Base-by-base conservation (phyloP, 2,113 vertebrate genomes). In the Falcunculus frontatus region DNA sequence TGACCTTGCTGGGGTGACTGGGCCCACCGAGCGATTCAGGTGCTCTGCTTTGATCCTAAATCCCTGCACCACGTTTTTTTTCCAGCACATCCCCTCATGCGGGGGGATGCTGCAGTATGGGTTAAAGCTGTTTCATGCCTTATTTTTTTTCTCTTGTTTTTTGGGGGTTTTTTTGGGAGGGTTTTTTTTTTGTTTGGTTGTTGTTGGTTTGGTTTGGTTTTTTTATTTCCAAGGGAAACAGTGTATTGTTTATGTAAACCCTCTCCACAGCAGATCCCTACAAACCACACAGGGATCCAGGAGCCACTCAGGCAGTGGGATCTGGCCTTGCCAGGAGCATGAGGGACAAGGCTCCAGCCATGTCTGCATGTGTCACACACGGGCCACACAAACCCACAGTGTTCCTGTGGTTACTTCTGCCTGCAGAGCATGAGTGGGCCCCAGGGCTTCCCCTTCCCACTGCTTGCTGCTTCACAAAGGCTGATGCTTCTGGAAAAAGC, bases 401-500 rank as follows among this genome's bases (percentile, higher is more conserved):
- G 65, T 90, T 84, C 83, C 62, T 90, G 69, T 60, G 78, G 89
- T 77, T 82, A 27, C 64, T 52, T 41, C 62, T 67, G 27, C 27
- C 64, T 85, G 85, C 62, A 89, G 39, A 79, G 63, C 50, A 1
- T 6, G 19, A 84, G 86, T 26, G 39, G 76, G 68, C 87, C 76
- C 42, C 76, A 53, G 92, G 83, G 76, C 55, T 96, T 95, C 69
- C 88, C 85, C 41, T 92, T 92, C 88, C 83, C 92, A 87, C 80
- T 7, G 5, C 55, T 75, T 32, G 33, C 50, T 35, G 5, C 20
- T 93, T 93, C 57, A 78, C 79, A 94, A 78, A 93, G 95, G 79
- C 65, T 63, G 57, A 77, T 68, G 91, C 81, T 93, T 95, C 70
- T 94, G 87, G 91, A 86, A 96, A 76, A 95, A 92, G 27, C 85